Percentiles rank a stretch among this genome's conserved stretches.
Conservation (phyloP, 2,797 vertebrate species). For the Varecia variegata region DNA sequence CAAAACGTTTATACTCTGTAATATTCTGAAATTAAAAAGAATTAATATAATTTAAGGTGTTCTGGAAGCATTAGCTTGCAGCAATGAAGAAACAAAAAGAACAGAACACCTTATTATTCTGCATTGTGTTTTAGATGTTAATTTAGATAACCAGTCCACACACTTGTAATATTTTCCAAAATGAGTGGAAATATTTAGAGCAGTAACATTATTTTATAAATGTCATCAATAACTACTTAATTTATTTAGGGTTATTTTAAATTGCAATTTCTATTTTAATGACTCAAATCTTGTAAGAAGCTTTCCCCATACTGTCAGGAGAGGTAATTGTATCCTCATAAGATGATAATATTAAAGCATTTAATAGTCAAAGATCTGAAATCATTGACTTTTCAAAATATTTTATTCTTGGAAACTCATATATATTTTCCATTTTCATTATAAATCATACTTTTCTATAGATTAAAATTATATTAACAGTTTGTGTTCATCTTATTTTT, state of each 20-base stretch:
- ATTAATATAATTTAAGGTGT: neutral
- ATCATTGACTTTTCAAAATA: conserved; percentile 47
- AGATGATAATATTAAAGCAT: conserved; percentile 67
- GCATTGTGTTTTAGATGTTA: conserved; percentile 51
- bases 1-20: too few species aligned
- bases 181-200: conserved; percentile 51
- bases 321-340: conserved; percentile 76
- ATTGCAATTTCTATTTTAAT: conserved; percentile 73
- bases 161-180: conserved; percentile 51
- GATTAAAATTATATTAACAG: neutral
- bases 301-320: conserved; percentile 57
- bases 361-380: conserved; percentile 38
- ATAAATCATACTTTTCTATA: neutral
- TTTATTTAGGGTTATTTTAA: conserved; percentile 61
- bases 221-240: conserved; percentile 50
- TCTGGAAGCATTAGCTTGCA: neutral
- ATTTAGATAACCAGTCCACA: conserved; percentile 60
- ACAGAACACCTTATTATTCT: conserved; percentile 53
- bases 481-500: neutral
- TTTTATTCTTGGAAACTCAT: neutral
- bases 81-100: neutral
- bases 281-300: conserved; percentile 65
- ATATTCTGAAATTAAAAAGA: too few species aligned
- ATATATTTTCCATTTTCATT: neutral
- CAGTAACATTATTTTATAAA: conserved; percentile 63